Evolutionary conservation across 2,888 invertebrate genomes (phyloP).

Genomic region (Diogma glabrata): DNA sequence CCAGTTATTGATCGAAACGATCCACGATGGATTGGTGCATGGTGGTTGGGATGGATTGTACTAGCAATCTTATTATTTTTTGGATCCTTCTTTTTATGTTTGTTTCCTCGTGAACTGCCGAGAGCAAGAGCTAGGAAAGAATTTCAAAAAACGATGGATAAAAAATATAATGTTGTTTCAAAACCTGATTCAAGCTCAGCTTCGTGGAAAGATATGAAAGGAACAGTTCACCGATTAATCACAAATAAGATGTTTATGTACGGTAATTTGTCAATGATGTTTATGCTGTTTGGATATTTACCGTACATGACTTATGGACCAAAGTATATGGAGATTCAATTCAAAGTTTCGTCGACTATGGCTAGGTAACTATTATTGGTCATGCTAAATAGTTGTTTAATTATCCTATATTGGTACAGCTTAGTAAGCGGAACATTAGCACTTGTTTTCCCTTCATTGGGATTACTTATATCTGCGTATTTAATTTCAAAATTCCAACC

Average conservation of each 20-base stretch:
- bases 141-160: conserved; percentile 17
- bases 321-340: conserved; percentile 61
- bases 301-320: conserved; percentile 60
- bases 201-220: conserved; percentile 41
- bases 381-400: too few species aligned
- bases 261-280: conserved; percentile 49
- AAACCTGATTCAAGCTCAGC: too few species aligned
- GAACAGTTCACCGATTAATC: conserved; percentile 43
- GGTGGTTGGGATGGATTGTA: conserved; percentile 68
- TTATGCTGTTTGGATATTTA: conserved; percentile 51
- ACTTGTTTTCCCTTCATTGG: conserved; percentile 46
- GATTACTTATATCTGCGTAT: conserved; percentile 45
- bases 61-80: conserved; percentile 46
- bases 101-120: conserved; percentile 50
- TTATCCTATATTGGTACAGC: conserved; percentile 41
- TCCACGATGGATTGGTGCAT: conserved; percentile 72
- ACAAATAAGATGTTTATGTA: conserved; percentile 49
- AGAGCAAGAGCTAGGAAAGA: conserved; percentile 40
- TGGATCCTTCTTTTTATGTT: conserved; percentile 42
- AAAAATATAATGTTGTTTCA: conserved; percentile 17
- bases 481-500: conserved; percentile 47
- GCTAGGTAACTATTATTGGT: conserved; percentile 33
- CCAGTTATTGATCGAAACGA: conserved; percentile 53
- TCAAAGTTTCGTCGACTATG: conserved; percentile 50
- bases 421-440: conserved; percentile 52